phyloP scores from a whole-genome alignment of 2,797 vertebrate species.

The Cynodonichthys magdalenae region DNA sequence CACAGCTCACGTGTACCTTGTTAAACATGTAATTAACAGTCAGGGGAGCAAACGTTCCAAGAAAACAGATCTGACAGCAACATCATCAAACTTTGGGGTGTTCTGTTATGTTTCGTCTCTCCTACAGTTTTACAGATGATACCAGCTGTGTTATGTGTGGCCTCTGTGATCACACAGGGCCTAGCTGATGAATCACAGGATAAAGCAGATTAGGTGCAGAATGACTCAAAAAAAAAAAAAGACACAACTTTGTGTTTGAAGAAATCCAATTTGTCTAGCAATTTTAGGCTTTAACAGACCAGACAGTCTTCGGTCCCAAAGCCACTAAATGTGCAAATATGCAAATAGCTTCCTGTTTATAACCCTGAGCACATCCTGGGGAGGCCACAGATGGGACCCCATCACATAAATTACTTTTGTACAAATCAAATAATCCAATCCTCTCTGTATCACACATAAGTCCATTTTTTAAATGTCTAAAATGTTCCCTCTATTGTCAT shows the following conservation, averaged over 20 bases:
- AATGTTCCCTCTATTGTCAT: neutral
- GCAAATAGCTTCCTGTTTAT: conserved; percentile 73
- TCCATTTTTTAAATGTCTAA: conserved; percentile 3
- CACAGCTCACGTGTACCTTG: conserved; percentile 11
- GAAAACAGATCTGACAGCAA: conserved; percentile 7
- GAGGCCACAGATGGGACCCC: conserved; percentile 57
- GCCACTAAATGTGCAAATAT: conserved; percentile 63
- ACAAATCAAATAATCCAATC: neutral
- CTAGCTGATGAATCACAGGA: conserved; percentile 54
- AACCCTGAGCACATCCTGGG: conserved; percentile 41
- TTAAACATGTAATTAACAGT: conserved; percentile 25
- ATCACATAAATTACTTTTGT: conserved; percentile 20
- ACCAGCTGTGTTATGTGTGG: conserved; percentile 52
- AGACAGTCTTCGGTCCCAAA: conserved; percentile 33
- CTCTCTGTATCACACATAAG: neutral
- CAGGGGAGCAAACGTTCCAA: conserved; percentile 2
- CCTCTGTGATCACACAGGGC: conserved; percentile 14
- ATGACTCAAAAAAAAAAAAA: neutral
- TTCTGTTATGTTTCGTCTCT: conserved; percentile 20
- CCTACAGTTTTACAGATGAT: conserved; percentile 31
- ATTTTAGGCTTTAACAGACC: conserved; percentile 6
- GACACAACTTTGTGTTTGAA: neutral
- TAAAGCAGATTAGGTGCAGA: neutral
- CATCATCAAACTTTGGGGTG: conserved; percentile 20
- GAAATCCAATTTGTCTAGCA: conserved; percentile 4